Conservation (phyloP, 2,797 vertebrate genomes). For the Pempheris klunzingeri region DNA sequence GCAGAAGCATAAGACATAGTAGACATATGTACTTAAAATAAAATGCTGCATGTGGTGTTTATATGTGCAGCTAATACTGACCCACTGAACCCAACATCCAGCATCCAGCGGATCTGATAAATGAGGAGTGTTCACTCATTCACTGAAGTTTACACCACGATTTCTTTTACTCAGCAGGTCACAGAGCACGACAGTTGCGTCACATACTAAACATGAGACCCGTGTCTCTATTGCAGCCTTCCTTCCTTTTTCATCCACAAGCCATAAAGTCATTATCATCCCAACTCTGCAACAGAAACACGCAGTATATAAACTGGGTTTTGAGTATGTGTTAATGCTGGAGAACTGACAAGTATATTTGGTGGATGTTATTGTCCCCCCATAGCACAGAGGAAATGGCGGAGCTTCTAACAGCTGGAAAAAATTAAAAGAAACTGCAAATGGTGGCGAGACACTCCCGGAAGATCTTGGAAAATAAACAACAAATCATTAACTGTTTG, state of each 20-base stretch:
- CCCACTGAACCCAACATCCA: neutral
- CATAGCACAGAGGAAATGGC: neutral
- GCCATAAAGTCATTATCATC: neutral
- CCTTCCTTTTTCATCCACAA: neutral
- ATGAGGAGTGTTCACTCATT: neutral
- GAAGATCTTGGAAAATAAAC: neutral
- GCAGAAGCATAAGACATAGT: constrained; percentile 9
- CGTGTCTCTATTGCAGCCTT: neutral
- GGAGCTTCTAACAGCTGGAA: constrained; percentile 1
- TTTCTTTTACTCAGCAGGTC: constrained; percentile 7
- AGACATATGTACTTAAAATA: constrained; percentile 13
- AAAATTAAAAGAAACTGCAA: neutral
- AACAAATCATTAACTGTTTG: neutral
- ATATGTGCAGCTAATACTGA: constrained; percentile 12
- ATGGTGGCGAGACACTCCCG: neutral
- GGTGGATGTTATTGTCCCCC: neutral
- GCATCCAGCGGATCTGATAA: neutral
- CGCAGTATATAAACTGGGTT: neutral
- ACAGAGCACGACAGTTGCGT: neutral
- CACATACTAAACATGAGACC: neutral
- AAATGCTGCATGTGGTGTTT: constrained; percentile 19
- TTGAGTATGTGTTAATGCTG: neutral
- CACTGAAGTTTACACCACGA: neutral
- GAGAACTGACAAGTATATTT: neutral
- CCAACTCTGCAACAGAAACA: neutral